Evolutionary conservation across 2,797 vertebrate genomes (phyloP).

Genomic region (Semaprochilodus insignis): DNA sequence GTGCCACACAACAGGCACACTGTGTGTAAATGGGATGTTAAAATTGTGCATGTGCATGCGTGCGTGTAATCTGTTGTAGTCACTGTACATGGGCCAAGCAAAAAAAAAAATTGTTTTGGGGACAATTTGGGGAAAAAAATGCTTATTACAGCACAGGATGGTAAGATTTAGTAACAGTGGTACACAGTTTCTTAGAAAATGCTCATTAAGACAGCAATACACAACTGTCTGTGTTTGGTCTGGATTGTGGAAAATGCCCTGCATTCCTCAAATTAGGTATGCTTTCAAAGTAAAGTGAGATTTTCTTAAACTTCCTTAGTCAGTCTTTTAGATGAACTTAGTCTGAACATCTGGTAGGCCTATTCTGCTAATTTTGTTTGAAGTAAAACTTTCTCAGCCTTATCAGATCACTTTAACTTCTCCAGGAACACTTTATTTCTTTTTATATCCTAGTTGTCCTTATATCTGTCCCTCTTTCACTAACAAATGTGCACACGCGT

Average conservation of each 20-base stretch:
- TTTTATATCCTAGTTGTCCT: slow-evolving; percentile 15
- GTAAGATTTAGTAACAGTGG: slow-evolving; percentile 2
- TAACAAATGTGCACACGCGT: slow-evolving; percentile 5
- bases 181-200: neutral
- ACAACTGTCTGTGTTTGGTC: neutral
- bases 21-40: slow-evolving; percentile 15
- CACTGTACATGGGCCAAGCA: neutral
- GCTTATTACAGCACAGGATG: neutral
- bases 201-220: neutral
- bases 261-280: slow-evolving; percentile 8
- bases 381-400: slow-evolving; percentile 28
- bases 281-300: neutral
- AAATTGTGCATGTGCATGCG: neutral
- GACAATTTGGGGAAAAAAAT: neutral
- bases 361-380: neutral
- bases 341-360: neutral
- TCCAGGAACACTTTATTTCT: neutral
- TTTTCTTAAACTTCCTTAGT: no score
- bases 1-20: neutral
- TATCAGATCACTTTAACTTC: slow-evolving; percentile 27
- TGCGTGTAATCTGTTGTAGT: slow-evolving; percentile 1
- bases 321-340: neutral
- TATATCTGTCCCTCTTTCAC: slow-evolving; percentile 8
- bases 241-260: neutral
- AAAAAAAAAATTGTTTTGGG: neutral